phyloP scores from a whole-genome alignment of 2,113 vertebrate species.

The Daphoenositta chrysoptera region DNA sequence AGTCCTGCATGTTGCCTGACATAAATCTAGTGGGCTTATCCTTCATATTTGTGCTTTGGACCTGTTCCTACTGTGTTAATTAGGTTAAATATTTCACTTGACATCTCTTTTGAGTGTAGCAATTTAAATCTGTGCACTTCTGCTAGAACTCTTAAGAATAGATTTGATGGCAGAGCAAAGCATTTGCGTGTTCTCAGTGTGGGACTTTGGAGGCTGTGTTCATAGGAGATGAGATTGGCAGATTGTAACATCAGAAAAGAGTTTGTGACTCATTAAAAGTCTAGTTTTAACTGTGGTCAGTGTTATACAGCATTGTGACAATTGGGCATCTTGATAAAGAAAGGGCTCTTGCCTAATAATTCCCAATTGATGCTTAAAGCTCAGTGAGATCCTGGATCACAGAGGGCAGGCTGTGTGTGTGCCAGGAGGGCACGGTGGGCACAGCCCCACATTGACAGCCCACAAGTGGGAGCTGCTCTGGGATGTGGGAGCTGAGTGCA shows the following conservation, averaged over 20 bases:
- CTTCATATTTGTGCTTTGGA: not conserved
- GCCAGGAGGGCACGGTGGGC: not conserved
- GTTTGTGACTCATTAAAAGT: not conserved
- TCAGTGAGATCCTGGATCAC: rapidly evolving
- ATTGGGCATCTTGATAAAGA: not conserved
- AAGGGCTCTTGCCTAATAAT: not conserved
- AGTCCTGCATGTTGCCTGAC: not conserved
- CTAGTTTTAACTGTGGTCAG: not conserved
- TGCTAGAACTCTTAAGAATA: not conserved
- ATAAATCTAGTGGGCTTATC: not conserved
- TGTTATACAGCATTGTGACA: not conserved
- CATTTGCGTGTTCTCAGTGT: not conserved
- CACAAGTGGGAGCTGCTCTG: not conserved
- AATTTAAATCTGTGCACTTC: not conserved
- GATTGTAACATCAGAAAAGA: not conserved
- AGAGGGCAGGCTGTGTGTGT: too few relatives aligned
- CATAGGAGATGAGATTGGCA: not conserved
- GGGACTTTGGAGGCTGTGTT: not conserved
- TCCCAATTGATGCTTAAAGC: not conserved
- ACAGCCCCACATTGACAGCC: not conserved
- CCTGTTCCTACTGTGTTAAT: not conserved
- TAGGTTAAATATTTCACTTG: not conserved
- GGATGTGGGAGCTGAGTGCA: not conserved
- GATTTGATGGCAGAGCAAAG: not conserved
- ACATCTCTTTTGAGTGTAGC: not conserved